A percentile compares a stretch with the other conserved stretches of the same genome.
phyloP scores from a whole-genome alignment of 2,888 invertebrate species.

The Diloba caeruleocephala region DNA sequence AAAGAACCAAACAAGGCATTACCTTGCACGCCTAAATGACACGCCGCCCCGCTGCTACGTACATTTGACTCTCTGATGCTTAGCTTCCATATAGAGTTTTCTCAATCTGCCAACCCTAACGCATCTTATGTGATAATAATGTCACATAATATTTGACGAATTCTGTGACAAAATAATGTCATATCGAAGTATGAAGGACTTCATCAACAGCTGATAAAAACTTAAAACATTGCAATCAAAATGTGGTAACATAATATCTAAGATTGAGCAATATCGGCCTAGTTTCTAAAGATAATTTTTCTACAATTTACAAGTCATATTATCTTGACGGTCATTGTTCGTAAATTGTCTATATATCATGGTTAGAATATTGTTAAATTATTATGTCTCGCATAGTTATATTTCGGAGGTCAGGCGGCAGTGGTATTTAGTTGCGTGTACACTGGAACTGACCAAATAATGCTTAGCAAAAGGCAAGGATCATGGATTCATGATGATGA shows the following conservation, averaged over 20 bases:
- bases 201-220: slow-evolving; percentile 1
- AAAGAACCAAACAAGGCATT: too few species aligned
- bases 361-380: not conserved
- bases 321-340: slow-evolving; percentile 24
- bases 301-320: not conserved
- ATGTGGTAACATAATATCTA: slow-evolving; percentile 16
- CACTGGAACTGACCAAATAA: slow-evolving; percentile 8
- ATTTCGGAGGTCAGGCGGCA: not conserved
- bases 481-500: not conserved
- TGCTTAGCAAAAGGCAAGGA: slow-evolving; percentile 29
- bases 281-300: slow-evolving; percentile 24
- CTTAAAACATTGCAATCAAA: slow-evolving; percentile 16
- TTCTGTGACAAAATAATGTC: too few species aligned
- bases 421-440: not conserved
- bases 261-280: slow-evolving; percentile 33
- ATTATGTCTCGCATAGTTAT: too few species aligned
- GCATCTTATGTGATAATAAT: too few species aligned
- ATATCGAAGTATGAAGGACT: too few species aligned
- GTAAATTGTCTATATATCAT: not conserved
- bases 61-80: too few species aligned
- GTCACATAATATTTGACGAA: too few species aligned
- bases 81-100: too few species aligned
- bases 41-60: too few species aligned
- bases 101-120: too few species aligned
- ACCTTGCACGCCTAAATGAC: too few species aligned